phyloP scores from a whole-genome alignment of 1,140 invertebrate genomes.

The Drosophila simulans region DNA sequence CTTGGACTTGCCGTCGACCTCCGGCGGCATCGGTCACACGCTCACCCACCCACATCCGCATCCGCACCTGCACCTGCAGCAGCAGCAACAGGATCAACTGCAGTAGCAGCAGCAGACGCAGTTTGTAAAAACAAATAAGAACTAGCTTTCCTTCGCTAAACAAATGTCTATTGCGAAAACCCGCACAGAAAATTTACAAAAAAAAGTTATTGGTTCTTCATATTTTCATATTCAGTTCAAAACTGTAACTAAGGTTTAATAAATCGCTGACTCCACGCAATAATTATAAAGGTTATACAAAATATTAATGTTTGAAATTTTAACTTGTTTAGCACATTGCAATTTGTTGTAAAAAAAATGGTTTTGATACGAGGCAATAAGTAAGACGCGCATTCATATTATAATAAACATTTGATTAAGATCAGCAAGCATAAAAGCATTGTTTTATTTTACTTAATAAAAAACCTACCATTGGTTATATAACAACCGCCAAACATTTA shows the following conservation, averaged over 20 bases:
- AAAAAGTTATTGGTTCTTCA: slow-evolving; percentile 62
- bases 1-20: slow-evolving; percentile 62
- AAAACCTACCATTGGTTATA: slow-evolving; percentile 5
- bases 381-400: slow-evolving; percentile 57
- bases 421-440: slow-evolving; percentile 24
- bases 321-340: slow-evolving; percentile 78
- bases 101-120: slow-evolving; percentile 43
- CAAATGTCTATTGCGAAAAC: slow-evolving; percentile 16
- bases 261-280: slow-evolving; percentile 68
- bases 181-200: slow-evolving; percentile 9
- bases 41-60: slow-evolving; percentile 66
- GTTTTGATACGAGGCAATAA: slow-evolving; percentile 76
- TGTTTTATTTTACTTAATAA: slow-evolving; percentile 7
- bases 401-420: slow-evolving; percentile 56
- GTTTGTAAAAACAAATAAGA: slow-evolving; percentile 53
- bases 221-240: slow-evolving; percentile 65
- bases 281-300: slow-evolving; percentile 53
- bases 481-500: slow-evolving; percentile 35
- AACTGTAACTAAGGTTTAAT: slow-evolving; percentile 72
- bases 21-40: slow-evolving; percentile 39
- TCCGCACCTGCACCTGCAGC: slow-evolving; percentile 70
- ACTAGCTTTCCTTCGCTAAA: slow-evolving; percentile 57
- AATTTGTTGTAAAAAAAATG: slow-evolving; percentile 68
- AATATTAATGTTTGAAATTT: slow-evolving; percentile 77
- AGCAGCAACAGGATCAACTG: slow-evolving; percentile 50